Conservation (phyloP, 2,888 invertebrate species). For the Eupithecia vulgata region DNA sequence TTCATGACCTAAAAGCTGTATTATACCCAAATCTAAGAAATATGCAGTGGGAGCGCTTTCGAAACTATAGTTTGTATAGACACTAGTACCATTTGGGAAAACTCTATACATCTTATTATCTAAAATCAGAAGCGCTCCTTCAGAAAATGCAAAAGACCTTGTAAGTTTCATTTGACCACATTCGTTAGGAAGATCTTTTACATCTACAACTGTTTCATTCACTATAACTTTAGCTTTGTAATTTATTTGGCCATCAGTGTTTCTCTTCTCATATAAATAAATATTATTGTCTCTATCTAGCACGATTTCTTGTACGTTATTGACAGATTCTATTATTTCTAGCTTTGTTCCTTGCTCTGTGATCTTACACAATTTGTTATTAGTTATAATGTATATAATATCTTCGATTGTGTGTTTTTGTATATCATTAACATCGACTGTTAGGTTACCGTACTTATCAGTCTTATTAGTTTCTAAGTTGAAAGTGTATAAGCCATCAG, state of each 20-base stretch:
- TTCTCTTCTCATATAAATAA: slow-evolving; percentile 4
- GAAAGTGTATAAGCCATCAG: slow-evolving; percentile 31
- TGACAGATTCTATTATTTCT: slow-evolving; percentile 9
- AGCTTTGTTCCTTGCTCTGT: slow-evolving; percentile 24
- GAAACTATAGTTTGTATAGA: slow-evolving; percentile 14
- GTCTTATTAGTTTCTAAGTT: slow-evolving; percentile 10
- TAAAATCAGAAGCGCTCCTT: slow-evolving; percentile 18
- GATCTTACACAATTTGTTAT: slow-evolving; percentile 23
- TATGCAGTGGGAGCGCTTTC: slow-evolving; percentile 22
- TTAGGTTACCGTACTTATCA: slow-evolving; percentile 29
- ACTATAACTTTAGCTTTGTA: slow-evolving; percentile 28
- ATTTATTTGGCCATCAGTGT: not conserved
- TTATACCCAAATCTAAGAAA: slow-evolving; percentile 21
- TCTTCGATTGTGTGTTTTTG: slow-evolving; percentile 21
- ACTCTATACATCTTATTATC: slow-evolving; percentile 23
- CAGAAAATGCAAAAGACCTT: slow-evolving; percentile 9
- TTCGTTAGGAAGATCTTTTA: slow-evolving; percentile 21
- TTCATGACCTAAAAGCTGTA: slow-evolving; percentile 19
- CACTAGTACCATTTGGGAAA: slow-evolving; percentile 26
- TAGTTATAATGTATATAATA: slow-evolving; percentile 23
- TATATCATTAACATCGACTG: slow-evolving; percentile 25
- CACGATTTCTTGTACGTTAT: slow-evolving; percentile 10
- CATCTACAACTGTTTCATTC: slow-evolving; percentile 6
- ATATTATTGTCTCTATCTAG: slow-evolving; percentile 9
- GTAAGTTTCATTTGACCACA: slow-evolving; percentile 21